Percentiles rank a stretch among this genome's conserved stretches.
These are phyloP conservation scores for Argentina silus DNA, from an alignment of 2,797 vertebrate genomes.

Conservation along the genomic window DNA sequence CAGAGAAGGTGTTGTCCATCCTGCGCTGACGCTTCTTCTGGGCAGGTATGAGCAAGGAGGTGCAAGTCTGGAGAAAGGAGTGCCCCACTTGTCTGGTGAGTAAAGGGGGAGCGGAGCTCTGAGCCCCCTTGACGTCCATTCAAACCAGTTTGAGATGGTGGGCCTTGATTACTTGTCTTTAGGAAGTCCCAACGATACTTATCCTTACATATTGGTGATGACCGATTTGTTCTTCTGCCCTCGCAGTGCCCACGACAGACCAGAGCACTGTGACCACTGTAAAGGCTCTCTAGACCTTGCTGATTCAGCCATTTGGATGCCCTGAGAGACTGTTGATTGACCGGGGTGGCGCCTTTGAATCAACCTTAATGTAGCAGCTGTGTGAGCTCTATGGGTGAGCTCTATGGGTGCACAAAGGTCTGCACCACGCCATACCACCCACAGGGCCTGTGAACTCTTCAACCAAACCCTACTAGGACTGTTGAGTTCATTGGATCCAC, in stretches of 20 bases:
- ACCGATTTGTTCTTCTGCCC: slow-evolving; percentile 16
- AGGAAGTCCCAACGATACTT: not conserved
- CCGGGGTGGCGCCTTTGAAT: slow-evolving; percentile 2
- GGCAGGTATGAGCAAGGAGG: not conserved
- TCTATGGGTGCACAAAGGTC: slow-evolving; percentile 5
- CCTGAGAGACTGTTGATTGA: slow-evolving; percentile 15
- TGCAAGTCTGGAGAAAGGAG: not conserved
- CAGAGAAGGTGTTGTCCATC: not conserved
- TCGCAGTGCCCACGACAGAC: slow-evolving; percentile 10
- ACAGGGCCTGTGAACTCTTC: slow-evolving; percentile 11
- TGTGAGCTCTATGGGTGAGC: no score
- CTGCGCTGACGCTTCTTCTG: slow-evolving; percentile 9
- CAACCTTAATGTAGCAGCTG: not conserved
- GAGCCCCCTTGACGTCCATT: not conserved
- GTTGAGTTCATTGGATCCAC: not conserved
- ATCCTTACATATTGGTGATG: slow-evolving; percentile 4
- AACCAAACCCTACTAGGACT: slow-evolving; percentile 12
- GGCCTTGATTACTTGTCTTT: slow-evolving; percentile 15
- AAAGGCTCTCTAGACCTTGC: not conserved
- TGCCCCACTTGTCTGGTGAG: not conserved
- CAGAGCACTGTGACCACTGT: not conserved
- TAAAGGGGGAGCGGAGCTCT: not conserved
- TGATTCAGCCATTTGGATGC: slow-evolving; percentile 6
- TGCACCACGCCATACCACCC: slow-evolving; percentile 4
- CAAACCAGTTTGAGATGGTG: not conserved